phyloP scores from a whole-genome alignment of 2,797 vertebrate genomes.

The Acanthurus lineatus region DNA sequence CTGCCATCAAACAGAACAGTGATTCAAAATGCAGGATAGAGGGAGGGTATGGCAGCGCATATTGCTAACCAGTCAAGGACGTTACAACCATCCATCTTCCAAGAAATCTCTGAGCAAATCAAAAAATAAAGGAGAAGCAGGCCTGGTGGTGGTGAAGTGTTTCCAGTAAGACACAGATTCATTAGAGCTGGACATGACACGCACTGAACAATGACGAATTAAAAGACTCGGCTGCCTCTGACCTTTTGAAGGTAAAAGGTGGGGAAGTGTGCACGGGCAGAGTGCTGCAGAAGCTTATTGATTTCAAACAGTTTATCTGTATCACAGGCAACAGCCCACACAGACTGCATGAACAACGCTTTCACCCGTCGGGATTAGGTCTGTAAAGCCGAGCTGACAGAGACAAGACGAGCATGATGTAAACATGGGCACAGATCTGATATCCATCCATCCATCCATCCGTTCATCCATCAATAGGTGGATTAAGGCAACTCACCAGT shows the following conservation, averaged over 20 bases:
- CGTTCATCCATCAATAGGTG: background rate
- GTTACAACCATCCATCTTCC: constrained; percentile 64
- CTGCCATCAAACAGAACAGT: constrained; percentile 68
- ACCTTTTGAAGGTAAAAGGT: constrained; percentile 70
- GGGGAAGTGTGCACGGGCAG: constrained; percentile 17
- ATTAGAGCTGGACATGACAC: constrained; percentile 34
- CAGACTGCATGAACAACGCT: constrained; percentile 49
- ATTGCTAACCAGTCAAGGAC: constrained; percentile 73
- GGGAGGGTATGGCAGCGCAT: constrained; percentile 43
- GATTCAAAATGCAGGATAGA: constrained; percentile 60
- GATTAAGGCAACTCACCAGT: background rate
- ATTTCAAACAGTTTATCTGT: constrained; percentile 75
- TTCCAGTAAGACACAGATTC: constrained; percentile 48
- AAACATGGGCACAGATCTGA: constrained; percentile 51
- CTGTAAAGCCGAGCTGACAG: constrained; percentile 35
- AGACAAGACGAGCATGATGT: constrained; percentile 53
- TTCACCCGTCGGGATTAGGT: constrained; percentile 66
- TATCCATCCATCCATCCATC: constrained; percentile 7
- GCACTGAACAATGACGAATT: constrained; percentile 45
- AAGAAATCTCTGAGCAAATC: constrained; percentile 65
- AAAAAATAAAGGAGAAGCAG: constrained; percentile 45
- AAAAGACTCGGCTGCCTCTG: constrained; percentile 46
- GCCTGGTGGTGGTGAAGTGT: background rate
- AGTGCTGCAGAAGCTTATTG: constrained; percentile 59
- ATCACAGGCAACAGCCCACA: constrained; percentile 57